These are phyloP conservation scores for Coilia nasus DNA, from an alignment of 2,797 vertebrate genomes.

Conservation along the genomic window DNA sequence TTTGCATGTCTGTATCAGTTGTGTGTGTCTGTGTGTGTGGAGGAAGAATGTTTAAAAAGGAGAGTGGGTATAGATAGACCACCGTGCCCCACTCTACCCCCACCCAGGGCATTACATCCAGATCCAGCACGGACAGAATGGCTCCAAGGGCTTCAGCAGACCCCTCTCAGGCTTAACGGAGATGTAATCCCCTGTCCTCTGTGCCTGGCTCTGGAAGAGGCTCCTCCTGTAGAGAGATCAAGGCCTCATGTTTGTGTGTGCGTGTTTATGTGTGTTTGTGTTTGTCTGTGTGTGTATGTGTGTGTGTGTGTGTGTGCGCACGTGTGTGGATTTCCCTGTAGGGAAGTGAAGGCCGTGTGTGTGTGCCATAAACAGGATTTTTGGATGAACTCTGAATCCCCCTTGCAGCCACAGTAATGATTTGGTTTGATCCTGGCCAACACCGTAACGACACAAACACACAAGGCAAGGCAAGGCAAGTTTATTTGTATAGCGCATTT, in stretches of 20 bases:
- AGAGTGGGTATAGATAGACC: background rate
- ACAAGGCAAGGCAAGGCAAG: too few relatives aligned
- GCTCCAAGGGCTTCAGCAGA: background rate
- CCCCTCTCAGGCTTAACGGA: background rate
- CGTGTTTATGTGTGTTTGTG: background rate
- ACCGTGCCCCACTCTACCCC: slow-evolving; percentile 40
- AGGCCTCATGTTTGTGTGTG: slow-evolving; percentile 11
- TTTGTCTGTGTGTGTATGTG: too few relatives aligned
- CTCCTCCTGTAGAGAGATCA: background rate
- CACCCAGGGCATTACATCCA: slow-evolving; percentile 32
- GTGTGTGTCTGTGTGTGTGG: background rate
- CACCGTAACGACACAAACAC: background rate
- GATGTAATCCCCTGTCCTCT: slow-evolving; percentile 2
- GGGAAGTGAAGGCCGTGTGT: background rate
- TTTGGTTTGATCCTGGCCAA: background rate
- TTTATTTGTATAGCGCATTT: too few relatives aligned
- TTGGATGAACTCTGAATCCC: background rate
- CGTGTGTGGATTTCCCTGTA: background rate
- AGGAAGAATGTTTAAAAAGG: background rate
- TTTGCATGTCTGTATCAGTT: too few relatives aligned
- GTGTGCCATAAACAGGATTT: slow-evolving; percentile 17
- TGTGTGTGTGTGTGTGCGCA: background rate
- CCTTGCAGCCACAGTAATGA: background rate
- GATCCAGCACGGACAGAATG: background rate
- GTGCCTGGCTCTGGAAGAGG: background rate